phyloP scores from a whole-genome alignment of 2,797 vertebrate species.

The Mallotus villosus region DNA sequence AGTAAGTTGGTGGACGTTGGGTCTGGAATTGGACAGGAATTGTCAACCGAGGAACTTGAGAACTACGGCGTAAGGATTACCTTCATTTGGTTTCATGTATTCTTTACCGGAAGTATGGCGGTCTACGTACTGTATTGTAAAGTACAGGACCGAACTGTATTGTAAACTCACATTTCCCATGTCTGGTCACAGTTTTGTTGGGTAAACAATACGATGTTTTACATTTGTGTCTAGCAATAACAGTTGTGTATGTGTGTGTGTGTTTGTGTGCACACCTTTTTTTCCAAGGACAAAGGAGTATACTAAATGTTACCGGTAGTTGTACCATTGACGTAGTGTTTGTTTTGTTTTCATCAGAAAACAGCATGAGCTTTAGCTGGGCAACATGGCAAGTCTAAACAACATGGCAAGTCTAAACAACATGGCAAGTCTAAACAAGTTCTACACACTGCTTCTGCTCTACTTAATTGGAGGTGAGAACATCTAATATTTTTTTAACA shows the following conservation, averaged over 20 bases:
- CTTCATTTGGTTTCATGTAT: too few species aligned
- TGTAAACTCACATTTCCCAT: too few species aligned
- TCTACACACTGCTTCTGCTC: constrained; percentile 38
- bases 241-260: not conserved
- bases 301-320: not conserved
- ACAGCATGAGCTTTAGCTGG: constrained; percentile 43
- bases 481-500: not conserved
- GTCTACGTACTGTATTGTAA: too few species aligned
- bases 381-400: constrained; percentile 40
- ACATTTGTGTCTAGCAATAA: too few species aligned
- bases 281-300: not conserved
- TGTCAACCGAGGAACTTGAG: too few species aligned
- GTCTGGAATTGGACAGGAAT: not conserved
- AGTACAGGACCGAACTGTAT: too few species aligned
- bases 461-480: constrained; percentile 53
- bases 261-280: not conserved
- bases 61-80: too few species aligned
- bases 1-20: constrained; percentile 47
- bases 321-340: constrained; percentile 10
- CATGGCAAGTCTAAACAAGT: not conserved
- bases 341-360: constrained; percentile 33
- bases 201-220: too few species aligned
- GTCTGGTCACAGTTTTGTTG: too few species aligned
- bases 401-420: constrained; percentile 40
- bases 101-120: too few species aligned